phyloP scores from a whole-genome alignment of 2,888 invertebrate genomes.

The Hirtodrosophila alboralis region DNA sequence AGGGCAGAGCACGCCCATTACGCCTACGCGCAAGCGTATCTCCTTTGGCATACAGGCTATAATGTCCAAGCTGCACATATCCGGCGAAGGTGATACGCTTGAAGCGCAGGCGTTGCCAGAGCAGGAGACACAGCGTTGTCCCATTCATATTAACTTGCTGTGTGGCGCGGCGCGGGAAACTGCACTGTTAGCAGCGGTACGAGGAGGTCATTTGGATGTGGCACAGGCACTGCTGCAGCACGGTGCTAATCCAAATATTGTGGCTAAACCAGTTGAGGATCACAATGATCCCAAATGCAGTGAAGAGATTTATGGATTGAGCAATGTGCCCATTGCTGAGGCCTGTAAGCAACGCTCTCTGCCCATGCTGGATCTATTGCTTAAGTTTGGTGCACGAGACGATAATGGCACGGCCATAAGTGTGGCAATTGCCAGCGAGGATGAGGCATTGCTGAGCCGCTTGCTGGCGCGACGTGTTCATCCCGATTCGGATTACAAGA shows the following conservation, averaged over 20 bases:
- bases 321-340: slow-evolving; percentile 83
- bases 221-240: slow-evolving; percentile 89
- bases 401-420: slow-evolving; percentile 92
- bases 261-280: slow-evolving; percentile 85
- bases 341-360: slow-evolving; percentile 83
- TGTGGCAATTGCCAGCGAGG: slow-evolving; percentile 89
- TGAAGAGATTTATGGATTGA: slow-evolving; percentile 84
- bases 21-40: slow-evolving; percentile 88
- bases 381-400: slow-evolving; percentile 91
- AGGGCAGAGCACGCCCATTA: slow-evolving; percentile 81
- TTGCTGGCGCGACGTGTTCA: slow-evolving; percentile 94
- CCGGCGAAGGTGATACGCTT: slow-evolving; percentile 85
- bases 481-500: slow-evolving; percentile 95
- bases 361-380: slow-evolving; percentile 82
- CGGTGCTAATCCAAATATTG: slow-evolving; percentile 92
- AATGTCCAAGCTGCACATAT: slow-evolving; percentile 91
- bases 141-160: slow-evolving; percentile 89
- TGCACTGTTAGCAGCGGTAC: slow-evolving; percentile 92
- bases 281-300: slow-evolving; percentile 84
- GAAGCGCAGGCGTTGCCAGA: slow-evolving; percentile 68
- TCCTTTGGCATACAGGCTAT: slow-evolving; percentile 95
- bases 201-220: slow-evolving; percentile 90
- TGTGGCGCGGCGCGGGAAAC: slow-evolving; percentile 92
- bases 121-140: slow-evolving; percentile 85
- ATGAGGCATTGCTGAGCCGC: slow-evolving; percentile 91